Evolutionary conservation across 2,797 vertebrate species (phyloP), one percentile per base, ranked within the genome.

Genomic region (Cetoscarus ocellatus): DNA sequence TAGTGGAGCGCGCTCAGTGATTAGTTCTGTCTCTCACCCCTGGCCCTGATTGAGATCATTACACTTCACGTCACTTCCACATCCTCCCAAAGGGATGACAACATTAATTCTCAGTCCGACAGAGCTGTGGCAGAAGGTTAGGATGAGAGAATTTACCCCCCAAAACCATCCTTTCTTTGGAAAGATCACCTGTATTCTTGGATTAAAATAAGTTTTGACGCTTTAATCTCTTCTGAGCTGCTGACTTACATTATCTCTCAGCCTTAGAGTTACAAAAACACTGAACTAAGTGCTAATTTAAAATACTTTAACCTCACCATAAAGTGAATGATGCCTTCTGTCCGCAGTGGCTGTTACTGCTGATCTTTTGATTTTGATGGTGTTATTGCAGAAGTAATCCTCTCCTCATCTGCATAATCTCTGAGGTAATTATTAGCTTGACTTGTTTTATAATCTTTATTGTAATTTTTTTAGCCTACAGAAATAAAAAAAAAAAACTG

Each of bases 41-140:
- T 87, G 84, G 86, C 73, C 85, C 90, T 94, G 90, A 94, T 94
- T 93, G 90, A 94, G 92, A 93, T 94, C 93, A 94, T 95, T 94
- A 94, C 92, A 92, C 91, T 90, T 92, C 91, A 91, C 88, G 89
- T 93, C 90, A 91, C 90, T 91, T 91, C 90, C 89, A 91, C 90
- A 90, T 93, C 92, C 91, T 92, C 90, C 86, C 81, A 86, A 86
- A 89, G 91, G 89, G 88, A 90, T 75, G 88, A 83, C 75, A 5
- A 70, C 89, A 92, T 93, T 88, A 91, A 92, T 93, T 85, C 86
- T 84, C 80, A 19, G 42, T 72, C 80, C 72, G 51, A 84, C 59
- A 34, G 72, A 67, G 76, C 72, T 3, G 10, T 75, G 81, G 80
- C 80, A 84, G 76, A 70, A 67, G 84, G 77, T 86, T 77, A 65